Conservation (phyloP, 2,797 vertebrate species). For the Semaprochilodus insignis region DNA sequence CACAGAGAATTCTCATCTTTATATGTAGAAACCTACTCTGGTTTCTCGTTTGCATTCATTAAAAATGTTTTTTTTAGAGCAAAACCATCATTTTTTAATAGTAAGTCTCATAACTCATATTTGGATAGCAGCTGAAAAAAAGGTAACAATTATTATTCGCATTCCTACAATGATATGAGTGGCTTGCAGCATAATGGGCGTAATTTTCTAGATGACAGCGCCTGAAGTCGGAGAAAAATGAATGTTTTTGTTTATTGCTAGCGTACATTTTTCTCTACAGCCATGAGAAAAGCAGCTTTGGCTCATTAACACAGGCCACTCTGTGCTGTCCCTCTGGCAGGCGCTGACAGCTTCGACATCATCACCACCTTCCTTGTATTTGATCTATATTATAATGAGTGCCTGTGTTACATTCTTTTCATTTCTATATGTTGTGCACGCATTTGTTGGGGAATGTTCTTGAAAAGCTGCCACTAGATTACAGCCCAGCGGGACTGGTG, state of each 20-base stretch:
- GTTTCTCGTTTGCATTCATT: constrained; percentile 46
- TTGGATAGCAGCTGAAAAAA: constrained; percentile 36
- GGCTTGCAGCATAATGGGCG: constrained; percentile 53
- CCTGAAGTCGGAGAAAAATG: constrained; percentile 69
- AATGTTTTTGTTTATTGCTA: constrained; percentile 59
- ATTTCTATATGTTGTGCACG: constrained; percentile 55
- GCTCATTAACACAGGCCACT: constrained; percentile 75
- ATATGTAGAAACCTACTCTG: constrained; percentile 1
- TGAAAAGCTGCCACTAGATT: constrained; percentile 75
- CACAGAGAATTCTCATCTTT: not conserved
- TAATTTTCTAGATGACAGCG: constrained; percentile 68
- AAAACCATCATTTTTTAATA: constrained; percentile 48
- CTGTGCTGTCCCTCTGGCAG: constrained; percentile 57
- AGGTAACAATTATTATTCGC: constrained; percentile 49
- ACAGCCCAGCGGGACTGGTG: constrained; percentile 74
- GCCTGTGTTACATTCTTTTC: constrained; percentile 33
- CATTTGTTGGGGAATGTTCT: constrained; percentile 38
- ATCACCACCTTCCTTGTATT: constrained; percentile 68
- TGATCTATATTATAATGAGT: constrained; percentile 69
- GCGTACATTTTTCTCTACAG: constrained; percentile 60
- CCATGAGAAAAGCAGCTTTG: constrained; percentile 61
- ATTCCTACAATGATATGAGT: constrained; percentile 34
- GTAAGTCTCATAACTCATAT: constrained; percentile 41
- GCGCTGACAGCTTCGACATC: constrained; percentile 72
- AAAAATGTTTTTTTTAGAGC: constrained; percentile 15